Evolutionary conservation across 2,797 vertebrate genomes (phyloP), one percentile per base, ranked within the genome.

Genomic region (Scyliorhinus canicula): DNA sequence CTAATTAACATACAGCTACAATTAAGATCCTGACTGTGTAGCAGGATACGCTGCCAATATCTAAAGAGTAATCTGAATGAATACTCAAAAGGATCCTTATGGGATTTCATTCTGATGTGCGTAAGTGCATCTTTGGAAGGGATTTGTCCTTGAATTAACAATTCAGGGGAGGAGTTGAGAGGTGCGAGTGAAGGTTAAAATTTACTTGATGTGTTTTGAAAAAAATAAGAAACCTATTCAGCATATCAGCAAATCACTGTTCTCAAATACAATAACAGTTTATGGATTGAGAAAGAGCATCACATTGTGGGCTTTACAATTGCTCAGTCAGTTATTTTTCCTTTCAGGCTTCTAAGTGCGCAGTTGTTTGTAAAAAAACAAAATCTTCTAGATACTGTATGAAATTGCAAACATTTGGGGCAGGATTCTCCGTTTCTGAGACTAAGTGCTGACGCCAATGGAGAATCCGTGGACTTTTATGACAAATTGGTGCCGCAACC

Each of bases 321-420:
- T 93, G 44, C 65, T 69, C 50, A 14, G 7, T 28, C 60, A 44
- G 60, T 16, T 14, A 4, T 93, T 93, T 57, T 63, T n/a, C 90
- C 60, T 28, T 50, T 44, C 50, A 26, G 28, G 26, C 65, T 93
- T 35, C 93, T 52, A 60, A n/a, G n/a, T n/a, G n/a, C n/a, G n/a
- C n/a, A n/a, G n/a, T n/a, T n/a, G n/a, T n/a, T n/a, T n/a, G n/a
- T n/a, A n/a, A n/a, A n/a, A n/a, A n/a, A n/a, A n/a, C n/a, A n/a
- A n/a, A 67, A 6, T 11, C 28, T 71, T 93, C 44, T 93, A 31
- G 28, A 71, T 71, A 50, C 44, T 50, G 65, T 44, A 50, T 44
- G 35, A 50, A 67, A 50, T 93, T 93, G 93, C 28, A 52, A 93
- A 93, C 12, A 60, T 90, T n/a, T n/a, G n/a, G n/a, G n/a, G n/a